These are phyloP conservation scores for Pristis pectinata DNA, from an alignment of 2,797 vertebrate genomes.

Conservation along the genomic window DNA sequence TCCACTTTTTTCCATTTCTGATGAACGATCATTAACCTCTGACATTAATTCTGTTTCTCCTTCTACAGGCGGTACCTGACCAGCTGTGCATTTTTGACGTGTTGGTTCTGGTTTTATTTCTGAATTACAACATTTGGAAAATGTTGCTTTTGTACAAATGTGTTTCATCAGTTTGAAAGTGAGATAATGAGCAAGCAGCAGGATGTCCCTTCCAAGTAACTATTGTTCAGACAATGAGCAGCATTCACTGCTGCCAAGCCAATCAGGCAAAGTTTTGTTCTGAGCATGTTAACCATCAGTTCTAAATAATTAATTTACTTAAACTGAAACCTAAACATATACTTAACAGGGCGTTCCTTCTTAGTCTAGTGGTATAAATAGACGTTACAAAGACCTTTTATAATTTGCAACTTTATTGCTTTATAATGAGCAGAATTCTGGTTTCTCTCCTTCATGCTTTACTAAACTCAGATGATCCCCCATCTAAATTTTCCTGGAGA, in stretches of 20 bases:
- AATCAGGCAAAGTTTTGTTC: background rate
- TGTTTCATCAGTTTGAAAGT: background rate
- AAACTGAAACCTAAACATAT: background rate
- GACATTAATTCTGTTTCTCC: too few species aligned
- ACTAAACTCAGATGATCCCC: background rate
- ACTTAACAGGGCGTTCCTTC: background rate
- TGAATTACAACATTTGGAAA: background rate
- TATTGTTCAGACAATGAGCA: background rate
- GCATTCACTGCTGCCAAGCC: background rate
- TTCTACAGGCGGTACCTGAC: too few species aligned
- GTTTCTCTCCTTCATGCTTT: background rate
- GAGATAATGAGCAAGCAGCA: background rate
- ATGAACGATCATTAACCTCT: too few species aligned
- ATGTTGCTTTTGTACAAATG: background rate
- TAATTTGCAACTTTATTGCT: background rate
- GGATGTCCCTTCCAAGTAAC: background rate
- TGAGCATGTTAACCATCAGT: background rate
- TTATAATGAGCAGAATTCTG: background rate
- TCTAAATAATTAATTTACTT: background rate
- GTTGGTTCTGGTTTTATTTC: background rate
- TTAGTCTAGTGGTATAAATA: background rate
- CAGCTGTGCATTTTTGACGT: too few species aligned
- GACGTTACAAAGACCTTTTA: background rate
- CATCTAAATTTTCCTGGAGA: background rate
- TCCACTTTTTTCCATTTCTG: too few species aligned